Evolutionary conservation across 2,113 vertebrate species (phyloP).

Genomic region (Ellobius talpinus): DNA sequence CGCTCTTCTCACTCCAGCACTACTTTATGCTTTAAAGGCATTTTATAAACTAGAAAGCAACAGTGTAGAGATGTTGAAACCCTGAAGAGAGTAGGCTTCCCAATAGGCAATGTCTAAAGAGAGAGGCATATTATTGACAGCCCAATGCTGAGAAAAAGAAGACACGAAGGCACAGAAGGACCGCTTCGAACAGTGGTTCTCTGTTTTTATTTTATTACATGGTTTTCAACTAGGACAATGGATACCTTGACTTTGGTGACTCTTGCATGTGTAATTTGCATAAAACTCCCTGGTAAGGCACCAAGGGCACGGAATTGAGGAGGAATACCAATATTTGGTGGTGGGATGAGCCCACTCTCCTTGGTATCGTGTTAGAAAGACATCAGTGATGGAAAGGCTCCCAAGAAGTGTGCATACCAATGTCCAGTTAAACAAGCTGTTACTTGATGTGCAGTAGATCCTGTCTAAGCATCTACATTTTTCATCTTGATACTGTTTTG

Average conservation of each 20-base stretch:
- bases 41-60: neutral
- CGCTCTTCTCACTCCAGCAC: neutral
- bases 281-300: neutral
- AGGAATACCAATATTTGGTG: neutral
- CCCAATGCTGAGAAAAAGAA: neutral
- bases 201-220: neutral
- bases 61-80: neutral
- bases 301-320: neutral
- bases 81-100: neutral
- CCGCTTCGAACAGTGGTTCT: neutral
- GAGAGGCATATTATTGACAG: neutral
- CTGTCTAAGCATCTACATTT: neutral
- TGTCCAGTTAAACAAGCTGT: neutral
- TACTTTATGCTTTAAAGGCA: neutral
- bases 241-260: neutral
- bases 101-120: neutral
- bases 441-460: neutral
- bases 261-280: neutral
- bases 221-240: neutral
- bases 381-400: neutral
- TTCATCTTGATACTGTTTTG: neutral
- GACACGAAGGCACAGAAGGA: neutral
- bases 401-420: neutral
- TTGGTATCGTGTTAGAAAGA: neutral
- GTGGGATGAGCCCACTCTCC: no score